Conservation (phyloP, 2,797 vertebrate species). For the Betta splendens region DNA sequence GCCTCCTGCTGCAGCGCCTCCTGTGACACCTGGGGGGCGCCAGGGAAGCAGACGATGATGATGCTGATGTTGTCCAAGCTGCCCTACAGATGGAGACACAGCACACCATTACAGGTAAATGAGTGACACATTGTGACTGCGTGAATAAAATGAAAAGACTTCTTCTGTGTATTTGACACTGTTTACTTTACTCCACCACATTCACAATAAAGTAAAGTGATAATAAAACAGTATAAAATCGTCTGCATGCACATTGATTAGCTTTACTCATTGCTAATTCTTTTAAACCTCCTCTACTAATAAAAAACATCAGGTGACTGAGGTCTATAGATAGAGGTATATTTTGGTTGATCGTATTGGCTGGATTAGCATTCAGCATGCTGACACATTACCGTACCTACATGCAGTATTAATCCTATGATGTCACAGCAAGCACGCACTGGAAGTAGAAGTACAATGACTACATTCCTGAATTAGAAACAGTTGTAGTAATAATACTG, state of each 20-base stretch:
- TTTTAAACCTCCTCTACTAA: no score
- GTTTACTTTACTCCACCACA: no score
- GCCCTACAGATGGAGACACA: constrained; percentile 76
- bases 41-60: constrained; percentile 84
- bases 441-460: neutral
- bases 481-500: no score
- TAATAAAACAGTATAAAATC: no score
- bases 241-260: no score
- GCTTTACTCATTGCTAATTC: neutral
- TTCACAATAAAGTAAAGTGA: no score
- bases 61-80: constrained; percentile 89
- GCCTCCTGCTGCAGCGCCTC: constrained; percentile 81
- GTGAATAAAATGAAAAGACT: neutral
- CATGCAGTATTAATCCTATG: neutral
- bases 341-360: constrained; percentile 1
- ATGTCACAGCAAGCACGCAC: neutral
- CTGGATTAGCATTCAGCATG: neutral
- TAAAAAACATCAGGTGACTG: neutral
- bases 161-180: no score
- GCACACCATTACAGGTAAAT: neutral
- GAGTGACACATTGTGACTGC: neutral
- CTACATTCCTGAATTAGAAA: neutral
- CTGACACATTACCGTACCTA: neutral
- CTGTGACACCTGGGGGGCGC: constrained; percentile 80
- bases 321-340: neutral